Evolutionary conservation across 2,113 vertebrate species (phyloP).

Genomic region (Picathartes gymnocephalus): DNA sequence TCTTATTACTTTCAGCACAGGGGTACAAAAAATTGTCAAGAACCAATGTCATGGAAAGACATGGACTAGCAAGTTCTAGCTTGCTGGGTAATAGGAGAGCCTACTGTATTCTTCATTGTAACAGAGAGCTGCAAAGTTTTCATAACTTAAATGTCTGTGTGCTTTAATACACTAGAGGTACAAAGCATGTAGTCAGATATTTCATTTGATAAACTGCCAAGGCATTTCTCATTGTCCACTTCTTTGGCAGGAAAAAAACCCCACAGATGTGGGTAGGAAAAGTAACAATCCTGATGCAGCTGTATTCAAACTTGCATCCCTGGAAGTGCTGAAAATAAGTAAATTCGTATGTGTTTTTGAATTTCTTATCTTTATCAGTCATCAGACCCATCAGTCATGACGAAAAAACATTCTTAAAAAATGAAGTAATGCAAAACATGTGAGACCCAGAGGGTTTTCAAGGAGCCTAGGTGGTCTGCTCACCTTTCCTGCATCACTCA

Average conservation of each 20-base stretch:
- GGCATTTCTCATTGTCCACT: neutral
- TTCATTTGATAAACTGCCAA: neutral
- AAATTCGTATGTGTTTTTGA: neutral
- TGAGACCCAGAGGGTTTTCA: neutral
- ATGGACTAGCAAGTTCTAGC: neutral
- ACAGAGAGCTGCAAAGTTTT: neutral
- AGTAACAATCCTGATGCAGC: neutral
- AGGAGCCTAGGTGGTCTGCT: neutral
- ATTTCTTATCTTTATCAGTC: neutral
- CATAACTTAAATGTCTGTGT: neutral
- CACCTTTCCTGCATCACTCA: neutral
- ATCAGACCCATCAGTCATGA: neutral
- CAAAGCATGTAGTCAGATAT: neutral
- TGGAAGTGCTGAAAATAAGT: neutral
- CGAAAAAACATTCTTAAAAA: slow-evolving; percentile 12
- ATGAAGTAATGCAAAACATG: neutral
- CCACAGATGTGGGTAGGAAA: neutral
- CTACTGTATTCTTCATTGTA: neutral
- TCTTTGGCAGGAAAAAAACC: neutral
- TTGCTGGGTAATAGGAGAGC: neutral
- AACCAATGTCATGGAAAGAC: neutral
- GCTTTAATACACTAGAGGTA: neutral
- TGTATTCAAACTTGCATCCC: neutral
- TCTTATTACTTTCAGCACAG: neutral
- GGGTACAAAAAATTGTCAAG: neutral